A percentile compares a stretch with the other conserved stretches of the same genome.
Evolutionary conservation across 2,113 vertebrate genomes (phyloP).

Genomic region (Sceloporus tristichus): DNA sequence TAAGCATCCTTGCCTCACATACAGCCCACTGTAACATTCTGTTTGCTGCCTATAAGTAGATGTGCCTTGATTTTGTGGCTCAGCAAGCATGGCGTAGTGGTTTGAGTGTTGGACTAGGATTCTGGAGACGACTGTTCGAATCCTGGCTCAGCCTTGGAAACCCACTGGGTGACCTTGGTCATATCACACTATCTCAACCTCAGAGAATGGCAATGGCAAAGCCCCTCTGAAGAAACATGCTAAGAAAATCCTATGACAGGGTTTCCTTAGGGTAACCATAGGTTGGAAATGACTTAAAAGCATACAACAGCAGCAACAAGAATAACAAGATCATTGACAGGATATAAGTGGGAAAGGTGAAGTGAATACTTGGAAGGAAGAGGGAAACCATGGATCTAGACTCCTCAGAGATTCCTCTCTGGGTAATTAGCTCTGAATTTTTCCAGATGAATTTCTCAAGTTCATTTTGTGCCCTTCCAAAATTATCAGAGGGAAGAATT

Average conservation of each 20-base stretch:
- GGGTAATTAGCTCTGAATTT: constrained; percentile 28
- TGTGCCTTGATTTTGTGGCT: neutral
- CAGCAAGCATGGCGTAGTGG: no score
- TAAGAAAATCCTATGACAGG: no score
- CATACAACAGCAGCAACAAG: no score
- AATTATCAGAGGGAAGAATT: constrained; percentile 41
- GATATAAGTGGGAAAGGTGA: neutral
- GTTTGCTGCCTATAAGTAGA: neutral
- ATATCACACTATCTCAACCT: no score
- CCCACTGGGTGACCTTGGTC: no score
- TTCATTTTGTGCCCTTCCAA: constrained; percentile 2
- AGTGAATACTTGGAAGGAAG: neutral
- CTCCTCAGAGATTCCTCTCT: neutral
- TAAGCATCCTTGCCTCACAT: neutral
- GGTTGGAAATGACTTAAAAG: no score
- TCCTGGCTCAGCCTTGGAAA: no score
- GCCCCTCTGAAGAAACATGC: no score
- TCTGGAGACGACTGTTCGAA: no score
- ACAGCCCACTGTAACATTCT: neutral
- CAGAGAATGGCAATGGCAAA: no score
- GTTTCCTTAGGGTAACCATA: no score
- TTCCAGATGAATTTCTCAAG: constrained; percentile 27
- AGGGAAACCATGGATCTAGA: constrained; percentile 11
- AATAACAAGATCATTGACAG: neutral
- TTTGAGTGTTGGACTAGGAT: no score